Conservation (phyloP, 2,888 invertebrate genomes). For the Tenthredo amoena region DNA sequence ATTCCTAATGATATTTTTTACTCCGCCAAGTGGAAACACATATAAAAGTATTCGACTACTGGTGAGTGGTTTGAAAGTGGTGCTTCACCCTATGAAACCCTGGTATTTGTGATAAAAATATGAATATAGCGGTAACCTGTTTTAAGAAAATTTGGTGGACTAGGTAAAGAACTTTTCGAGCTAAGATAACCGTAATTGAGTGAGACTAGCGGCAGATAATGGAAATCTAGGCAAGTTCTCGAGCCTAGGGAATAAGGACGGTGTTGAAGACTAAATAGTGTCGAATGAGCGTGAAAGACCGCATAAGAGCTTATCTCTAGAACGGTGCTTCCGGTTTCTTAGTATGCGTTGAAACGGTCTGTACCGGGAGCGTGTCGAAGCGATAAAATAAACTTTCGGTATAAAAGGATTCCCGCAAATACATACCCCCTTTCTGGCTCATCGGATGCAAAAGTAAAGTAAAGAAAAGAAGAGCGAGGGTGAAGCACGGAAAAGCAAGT, state of each 20-base stretch:
- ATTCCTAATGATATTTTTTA: background rate
- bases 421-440: conserved; percentile 63
- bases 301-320: background rate
- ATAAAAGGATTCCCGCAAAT: conserved; percentile 61
- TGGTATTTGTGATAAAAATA: background rate
- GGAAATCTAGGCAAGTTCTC: background rate
- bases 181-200: background rate
- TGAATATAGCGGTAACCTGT: background rate
- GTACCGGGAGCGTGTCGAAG: conserved; percentile 32
- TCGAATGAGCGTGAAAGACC: conserved; percentile 21
- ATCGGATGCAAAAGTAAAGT: conserved; percentile 66
- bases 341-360: conserved; percentile 27
- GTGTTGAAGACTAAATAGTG: background rate
- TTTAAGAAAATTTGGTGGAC: background rate
- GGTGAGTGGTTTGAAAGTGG: background rate
- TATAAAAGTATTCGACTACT: background rate
- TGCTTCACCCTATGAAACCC: background rate
- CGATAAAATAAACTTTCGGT: conserved; percentile 63
- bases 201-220: background rate
- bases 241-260: background rate
- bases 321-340: conserved; percentile 23
- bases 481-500: conserved; percentile 39
- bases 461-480: conserved; percentile 43
- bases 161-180: background rate
- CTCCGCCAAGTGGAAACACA: background rate